Evolutionary conservation across 2,797 vertebrate genomes (phyloP).

Genomic region (Enteromius mattozi): DNA sequence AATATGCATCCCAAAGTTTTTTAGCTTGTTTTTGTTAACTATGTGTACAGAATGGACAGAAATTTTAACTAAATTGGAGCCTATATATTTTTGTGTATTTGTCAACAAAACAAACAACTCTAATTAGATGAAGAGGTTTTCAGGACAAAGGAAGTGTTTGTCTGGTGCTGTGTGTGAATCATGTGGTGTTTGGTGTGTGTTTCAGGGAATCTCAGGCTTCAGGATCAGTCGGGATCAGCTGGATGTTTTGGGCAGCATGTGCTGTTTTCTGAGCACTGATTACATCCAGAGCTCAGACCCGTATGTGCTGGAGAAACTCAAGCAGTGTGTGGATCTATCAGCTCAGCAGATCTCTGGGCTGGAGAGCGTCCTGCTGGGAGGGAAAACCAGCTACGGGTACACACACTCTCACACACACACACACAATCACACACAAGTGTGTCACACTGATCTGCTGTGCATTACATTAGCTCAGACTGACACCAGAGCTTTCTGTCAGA

Average conservation of each 20-base stretch:
- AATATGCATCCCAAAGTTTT: too few species aligned
- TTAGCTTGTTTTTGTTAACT: too few species aligned
- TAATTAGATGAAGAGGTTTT: background rate
- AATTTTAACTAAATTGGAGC: background rate
- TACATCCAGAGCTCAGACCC: slow-evolving; percentile 73
- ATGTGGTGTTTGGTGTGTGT: slow-evolving; percentile 13
- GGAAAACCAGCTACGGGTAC: slow-evolving; percentile 71
- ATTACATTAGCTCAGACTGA: background rate
- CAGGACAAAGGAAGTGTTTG: background rate
- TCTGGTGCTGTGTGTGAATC: background rate
- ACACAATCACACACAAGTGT: background rate
- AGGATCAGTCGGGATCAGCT: slow-evolving; percentile 66
- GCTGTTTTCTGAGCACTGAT: slow-evolving; percentile 67
- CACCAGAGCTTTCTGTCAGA: slow-evolving; percentile 58
- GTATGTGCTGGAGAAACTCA: slow-evolving; percentile 73
- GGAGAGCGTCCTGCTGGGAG: slow-evolving; percentile 61
- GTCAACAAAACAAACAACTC: background rate
- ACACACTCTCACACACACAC: slow-evolving; percentile 8
- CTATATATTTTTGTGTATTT: background rate
- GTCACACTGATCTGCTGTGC: background rate
- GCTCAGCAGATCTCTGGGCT: slow-evolving; percentile 56
- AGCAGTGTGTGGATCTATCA: slow-evolving; percentile 66
- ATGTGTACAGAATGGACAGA: too few species aligned
- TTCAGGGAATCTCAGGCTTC: slow-evolving; percentile 69
- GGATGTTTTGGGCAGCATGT: slow-evolving; percentile 77